Base-by-base conservation (phyloP, 2,797 vertebrate genomes). In the Chelon labrosus region DNA sequence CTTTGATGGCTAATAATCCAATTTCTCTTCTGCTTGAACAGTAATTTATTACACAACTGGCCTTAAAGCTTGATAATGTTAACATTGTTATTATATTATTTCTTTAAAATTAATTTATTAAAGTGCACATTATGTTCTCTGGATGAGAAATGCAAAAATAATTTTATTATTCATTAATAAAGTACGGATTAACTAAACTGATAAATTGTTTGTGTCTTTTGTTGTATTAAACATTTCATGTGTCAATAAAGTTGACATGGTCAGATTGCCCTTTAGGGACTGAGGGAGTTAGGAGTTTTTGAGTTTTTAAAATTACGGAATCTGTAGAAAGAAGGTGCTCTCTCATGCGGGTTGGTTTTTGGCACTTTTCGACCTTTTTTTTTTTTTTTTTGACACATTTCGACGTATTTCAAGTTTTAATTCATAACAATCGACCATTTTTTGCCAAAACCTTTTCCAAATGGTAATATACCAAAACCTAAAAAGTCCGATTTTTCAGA, bases 21-120 rank as follows among this genome's bases (percentile, higher is more conserved):
- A 79, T 86, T 88, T 80, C 85, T 88, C 85, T 88, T 89, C 92
- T 89, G 92, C 92, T 93, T 90, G 91, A 94, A 91, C 77, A 79
- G 88, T 93, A 93, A 96, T 91, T 95, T 96, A 95, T 96, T 94
- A 95, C 92, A 72, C 93, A 96, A 95, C 92, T 94, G 94, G 96
- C 96, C 96, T 98, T 98, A 97, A 97, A 94, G 95, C 95, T 96
- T 96, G 94, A 96, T 92, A 95, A 96, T 95, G 95, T 94, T 92
- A 94, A 92, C 84, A 90, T 92, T 92, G 89, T 84, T 93, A 90
- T 85, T 94, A 92, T 93, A 89, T 85, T 93, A 90, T 85, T 94
- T 92, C 84, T 88, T 95, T 96, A 92, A 87, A 95, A 92, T 96
- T 97, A 96, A 97, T 96, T 97, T 97, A 96, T 97, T 97, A 95